These are phyloP conservation scores for Condylostylus longicornis DNA, from an alignment of 1,140 invertebrate genomes.

Conservation along the genomic window DNA sequence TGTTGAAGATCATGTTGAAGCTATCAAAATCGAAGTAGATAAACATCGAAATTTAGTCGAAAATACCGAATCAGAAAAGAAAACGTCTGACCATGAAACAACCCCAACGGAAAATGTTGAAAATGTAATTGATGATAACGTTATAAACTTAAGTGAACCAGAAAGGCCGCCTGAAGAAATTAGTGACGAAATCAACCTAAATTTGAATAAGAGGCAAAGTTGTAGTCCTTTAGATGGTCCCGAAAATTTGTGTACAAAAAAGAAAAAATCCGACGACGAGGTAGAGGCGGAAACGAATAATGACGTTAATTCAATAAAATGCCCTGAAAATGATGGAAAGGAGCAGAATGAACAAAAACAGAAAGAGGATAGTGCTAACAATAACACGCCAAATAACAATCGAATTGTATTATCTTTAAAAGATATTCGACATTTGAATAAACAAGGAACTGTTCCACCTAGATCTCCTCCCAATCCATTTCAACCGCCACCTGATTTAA, in stretches of 20 bases:
- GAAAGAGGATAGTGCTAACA: constrained; percentile 8
- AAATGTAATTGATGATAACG: background rate
- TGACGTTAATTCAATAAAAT: constrained; percentile 1
- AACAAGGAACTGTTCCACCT: no score
- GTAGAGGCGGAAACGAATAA: constrained; percentile 2
- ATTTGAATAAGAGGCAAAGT: constrained; percentile 16
- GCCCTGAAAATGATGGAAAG: no score
- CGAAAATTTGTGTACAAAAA: constrained; percentile 37
- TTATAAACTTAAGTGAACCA: background rate
- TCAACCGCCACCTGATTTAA: constrained; percentile 13
- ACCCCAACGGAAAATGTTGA: background rate
- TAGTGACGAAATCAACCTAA: constrained; percentile 23
- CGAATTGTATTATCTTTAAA: constrained; percentile 29
- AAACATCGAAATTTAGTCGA: background rate
- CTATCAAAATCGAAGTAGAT: background rate
- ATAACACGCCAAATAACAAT: constrained; percentile 28
- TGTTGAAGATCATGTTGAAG: background rate
- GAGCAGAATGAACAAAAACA: no score
- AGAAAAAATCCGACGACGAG: constrained; percentile 11
- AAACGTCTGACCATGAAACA: constrained; percentile 19
- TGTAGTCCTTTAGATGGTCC: constrained; percentile 22
- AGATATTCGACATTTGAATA: constrained; percentile 28
- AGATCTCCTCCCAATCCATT: constrained; percentile 17
- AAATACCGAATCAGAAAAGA: background rate
- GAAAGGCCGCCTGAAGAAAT: constrained; percentile 15